phyloP scores from a whole-genome alignment of 2,797 vertebrate genomes.

The Rhinoraja longicauda region DNA sequence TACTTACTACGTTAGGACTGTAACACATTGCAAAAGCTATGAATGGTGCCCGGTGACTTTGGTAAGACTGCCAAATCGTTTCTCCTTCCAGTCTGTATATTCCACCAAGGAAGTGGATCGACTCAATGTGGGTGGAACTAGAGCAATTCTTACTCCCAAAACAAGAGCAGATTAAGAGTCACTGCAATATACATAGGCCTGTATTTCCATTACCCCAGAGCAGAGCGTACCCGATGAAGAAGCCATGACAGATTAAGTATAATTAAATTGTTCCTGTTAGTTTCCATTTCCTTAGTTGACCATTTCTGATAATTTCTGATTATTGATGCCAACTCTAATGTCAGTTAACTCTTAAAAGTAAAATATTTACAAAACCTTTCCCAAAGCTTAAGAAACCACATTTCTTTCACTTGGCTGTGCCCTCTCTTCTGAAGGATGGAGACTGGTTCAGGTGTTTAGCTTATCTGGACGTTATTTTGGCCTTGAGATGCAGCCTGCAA shows the following conservation, averaged over 20 bases:
- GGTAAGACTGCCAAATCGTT: not conserved
- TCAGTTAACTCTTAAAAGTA: constrained; percentile 19
- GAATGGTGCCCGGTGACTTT: not conserved
- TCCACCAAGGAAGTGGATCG: not conserved
- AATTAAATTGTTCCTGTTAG: constrained; percentile 23
- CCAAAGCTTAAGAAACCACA: constrained; percentile 5
- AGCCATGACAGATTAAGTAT: not conserved
- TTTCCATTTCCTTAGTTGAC: constrained; percentile 3
- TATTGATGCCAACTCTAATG: not conserved
- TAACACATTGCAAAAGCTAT: not conserved
- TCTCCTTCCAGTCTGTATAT: not conserved
- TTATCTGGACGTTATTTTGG: constrained; percentile 4
- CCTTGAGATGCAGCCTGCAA: constrained; percentile 28
- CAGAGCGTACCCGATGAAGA: not conserved
- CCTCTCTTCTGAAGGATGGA: not conserved
- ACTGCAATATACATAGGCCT: not conserved
- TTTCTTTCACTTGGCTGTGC: not conserved
- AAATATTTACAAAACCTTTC: constrained; percentile 26
- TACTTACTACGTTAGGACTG: not conserved
- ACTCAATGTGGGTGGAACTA: no score
- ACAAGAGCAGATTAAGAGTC: not conserved
- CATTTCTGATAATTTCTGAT: not conserved
- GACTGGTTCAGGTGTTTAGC: not conserved
- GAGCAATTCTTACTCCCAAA: not conserved
- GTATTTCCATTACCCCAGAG: not conserved